Base-by-base conservation (phyloP, 1,140 invertebrate species). In the Drosophila serrata region DNA sequence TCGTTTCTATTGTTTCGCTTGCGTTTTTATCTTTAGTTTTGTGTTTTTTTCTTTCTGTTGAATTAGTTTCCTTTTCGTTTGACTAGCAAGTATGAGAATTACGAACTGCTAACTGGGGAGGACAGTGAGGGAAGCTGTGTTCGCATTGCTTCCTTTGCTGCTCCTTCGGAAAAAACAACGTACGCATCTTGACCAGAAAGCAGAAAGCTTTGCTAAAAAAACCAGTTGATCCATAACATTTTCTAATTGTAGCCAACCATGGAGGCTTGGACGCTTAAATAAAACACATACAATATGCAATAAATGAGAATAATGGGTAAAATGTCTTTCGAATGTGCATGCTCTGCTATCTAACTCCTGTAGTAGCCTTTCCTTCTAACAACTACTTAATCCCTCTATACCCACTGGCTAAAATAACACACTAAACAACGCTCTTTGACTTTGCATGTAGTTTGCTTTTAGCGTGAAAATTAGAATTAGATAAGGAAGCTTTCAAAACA, bases 251-350 rank as follows among this genome's bases (percentile, higher is more conserved):
- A 92, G 92, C 92, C 91, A 84, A 77, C 91, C 78, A 92, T 92
- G 92, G 92, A 93, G 82, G 92, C 92, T 93, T 93, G 92, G 92
- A 93, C 92, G 91, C 92, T 93, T 92, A 93, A 93, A 92, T 93
- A 92, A 92, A 91, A 87, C 73, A 84, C 81, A 81, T 53, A 86
- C 79, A 88, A 70, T 67, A 90, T 81, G 81, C 84, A 90, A 88
- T 82, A 79, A 78, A 79, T 85, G 81, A 81, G 77, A 92, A 91
- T 91, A 92, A 91, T 91, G 85, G 90, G 92, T 92, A 92, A 92
- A 88, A 80, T 81, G 78, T 81, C 82, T 85, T 76, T 87, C 82
- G 81, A 90, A 91, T 90, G 87, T 90, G 86, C 79, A 91, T 90
- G 86, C 79, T 77, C 64, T 45, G 70, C 65, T 81, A 42, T 56